Evolutionary conservation across 2,888 invertebrate genomes (phyloP), one percentile per base, ranked within the genome.

Genomic region (Lathronympha strigana): DNA sequence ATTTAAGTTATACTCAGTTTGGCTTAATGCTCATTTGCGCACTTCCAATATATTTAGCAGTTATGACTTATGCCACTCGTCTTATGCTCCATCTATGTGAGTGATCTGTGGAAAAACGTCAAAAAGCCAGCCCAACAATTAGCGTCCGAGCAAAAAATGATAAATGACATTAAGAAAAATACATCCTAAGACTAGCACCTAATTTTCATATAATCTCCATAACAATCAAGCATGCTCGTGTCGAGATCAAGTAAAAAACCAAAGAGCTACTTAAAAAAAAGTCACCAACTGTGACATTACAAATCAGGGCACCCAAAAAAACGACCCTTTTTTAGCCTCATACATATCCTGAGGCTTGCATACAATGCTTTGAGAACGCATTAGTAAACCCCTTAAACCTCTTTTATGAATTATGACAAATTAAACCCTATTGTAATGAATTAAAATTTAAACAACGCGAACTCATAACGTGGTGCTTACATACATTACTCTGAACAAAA

Each of bases 361-460:
- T 82, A 83, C 82, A 83, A 83, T 83, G 76, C 77, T 73, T 75
- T 72, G 73, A 70, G 71, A 76, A 72, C 69, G 71, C 73, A 76
- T 77, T 79, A 76, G 71, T 74, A 61, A 54, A 53, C 68, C 68
- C 54, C 25, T 15, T 25, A 61, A 67, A 6, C 58, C 63, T 33
- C 8, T 17, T 61, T 21, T 68, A 66, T 64, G 47, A 15, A 51
- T 45, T 57, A 67, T 57, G 69, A 33, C 54, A 71, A 70, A 69
- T 67, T 69, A 49, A 33, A 68, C 62, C 63, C 49, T 66, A 70
- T 55, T 13, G 40, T 19, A 13, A 47, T 28, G 6, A 6, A 9
- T 23, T 36, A 67, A 47, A 58, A 31, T 17, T n/a, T 19, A 49
- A n/a, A 9, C 4, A 15, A 40, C 17, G 21, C 28, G 49, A 15